Base-by-base conservation (phyloP, 1,140 invertebrate species). In the Pomacea maculata region DNA sequence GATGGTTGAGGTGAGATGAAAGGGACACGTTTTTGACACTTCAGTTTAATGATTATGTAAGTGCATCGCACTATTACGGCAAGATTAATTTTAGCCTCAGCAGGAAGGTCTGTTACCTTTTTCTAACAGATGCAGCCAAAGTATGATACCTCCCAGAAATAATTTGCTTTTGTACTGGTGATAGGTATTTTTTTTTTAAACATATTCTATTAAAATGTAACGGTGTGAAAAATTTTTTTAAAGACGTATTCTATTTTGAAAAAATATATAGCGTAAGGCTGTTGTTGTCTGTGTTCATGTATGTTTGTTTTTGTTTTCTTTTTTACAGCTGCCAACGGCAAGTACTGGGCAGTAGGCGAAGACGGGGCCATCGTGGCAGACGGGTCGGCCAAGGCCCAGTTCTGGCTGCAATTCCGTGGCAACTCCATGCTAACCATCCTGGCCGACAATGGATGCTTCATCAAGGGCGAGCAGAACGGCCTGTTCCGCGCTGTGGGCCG, bases 391-490 rank as follows among this genome's bases (percentile, higher is more conserved):
- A 95, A 96, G 90, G 95, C 95, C 67, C 73, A 72, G 15, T 98
- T 99, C 93, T 96, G 95, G 88, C 93, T 99, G 84, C 97, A 99
- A 93, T 93, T 99, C 79, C 94, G 96, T 79, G 97, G 97, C 91
- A 96, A 96, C 12, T 97, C 96, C 76, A 94, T 96, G 86, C 94
- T 99, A 86, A 96, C 95, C 91, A 97, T 99, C 92, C 97, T 96
- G 92, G 93, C 94, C 64, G 88, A 89, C 12, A 91, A 92, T 82
- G 95, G 96, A 68, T 94, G 94, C 88, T 99, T 97, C 92, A 92
- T 99, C 80, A 94, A 95, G 80, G 96, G 97, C 78, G 96, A 96
- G 87, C 98, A 99, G 93, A 99, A 98, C 92, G 97, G 98, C 73
- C 94, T 95, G 80, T 95, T 99, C 92, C 95, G 95, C 88, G 94